phyloP scores from a whole-genome alignment of 2,888 invertebrate species.

The Globia sparganii region DNA sequence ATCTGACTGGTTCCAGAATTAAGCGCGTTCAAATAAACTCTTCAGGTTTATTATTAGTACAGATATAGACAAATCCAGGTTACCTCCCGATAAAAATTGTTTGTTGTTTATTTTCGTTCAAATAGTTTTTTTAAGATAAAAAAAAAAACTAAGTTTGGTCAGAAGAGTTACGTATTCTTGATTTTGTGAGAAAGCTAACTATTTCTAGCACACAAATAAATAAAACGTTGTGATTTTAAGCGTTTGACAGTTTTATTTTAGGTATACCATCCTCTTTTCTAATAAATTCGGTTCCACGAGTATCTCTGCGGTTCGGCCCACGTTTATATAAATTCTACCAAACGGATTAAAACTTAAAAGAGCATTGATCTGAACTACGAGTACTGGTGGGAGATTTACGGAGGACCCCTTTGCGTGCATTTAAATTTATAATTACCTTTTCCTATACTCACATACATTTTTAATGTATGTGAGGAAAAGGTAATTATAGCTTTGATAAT shows the following conservation, averaged over 20 bases:
- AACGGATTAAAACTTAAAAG: conserved; percentile 38
- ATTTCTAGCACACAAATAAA: background rate
- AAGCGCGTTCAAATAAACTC: no score
- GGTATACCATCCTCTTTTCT: background rate
- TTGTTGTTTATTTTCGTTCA: no score
- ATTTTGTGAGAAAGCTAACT: no score
- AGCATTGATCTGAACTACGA: conserved; percentile 21
- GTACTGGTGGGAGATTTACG: conserved; percentile 23
- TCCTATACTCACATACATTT: no score
- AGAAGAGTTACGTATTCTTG: background rate
- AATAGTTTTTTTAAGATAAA: no score
- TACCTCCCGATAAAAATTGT: no score
- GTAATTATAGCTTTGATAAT: background rate
- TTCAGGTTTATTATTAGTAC: no score
- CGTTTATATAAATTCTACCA: conserved; percentile 34
- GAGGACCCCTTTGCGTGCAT: conserved; percentile 2
- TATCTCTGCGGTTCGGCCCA: conserved; percentile 1
- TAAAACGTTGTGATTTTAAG: background rate
- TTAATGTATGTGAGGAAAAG: background rate
- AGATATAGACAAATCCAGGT: no score
- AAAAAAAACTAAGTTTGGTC: background rate
- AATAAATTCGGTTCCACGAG: conserved; percentile 1
- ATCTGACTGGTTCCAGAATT: no score
- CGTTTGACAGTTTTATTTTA: conserved; percentile 14
- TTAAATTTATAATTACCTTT: no score